These are phyloP conservation scores for Harmothoe impar DNA, from an alignment of 2,888 invertebrate species.

Conservation along the genomic window DNA sequence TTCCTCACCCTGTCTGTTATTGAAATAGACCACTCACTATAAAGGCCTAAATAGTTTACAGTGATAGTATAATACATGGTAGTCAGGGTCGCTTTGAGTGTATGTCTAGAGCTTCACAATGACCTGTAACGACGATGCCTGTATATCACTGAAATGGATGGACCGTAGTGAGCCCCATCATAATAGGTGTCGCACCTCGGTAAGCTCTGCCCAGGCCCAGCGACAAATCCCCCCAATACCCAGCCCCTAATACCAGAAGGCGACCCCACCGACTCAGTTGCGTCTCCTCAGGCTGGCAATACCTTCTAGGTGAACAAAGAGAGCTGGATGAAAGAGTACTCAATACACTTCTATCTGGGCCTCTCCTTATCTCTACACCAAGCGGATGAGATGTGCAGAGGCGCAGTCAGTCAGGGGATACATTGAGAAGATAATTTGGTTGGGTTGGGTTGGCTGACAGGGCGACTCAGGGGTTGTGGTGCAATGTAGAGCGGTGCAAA, in stretches of 20 bases:
- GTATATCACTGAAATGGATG: too few species aligned
- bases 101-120: too few species aligned
- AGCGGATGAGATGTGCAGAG: not conserved
- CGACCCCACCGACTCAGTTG: not conserved
- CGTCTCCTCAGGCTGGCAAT: not conserved
- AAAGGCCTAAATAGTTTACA: too few species aligned
- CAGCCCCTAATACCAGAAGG: conserved; percentile 15
- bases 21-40: too few species aligned
- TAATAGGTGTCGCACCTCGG: too few species aligned
- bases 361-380: conserved; percentile 3
- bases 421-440: conserved; percentile 57
- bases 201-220: not conserved
- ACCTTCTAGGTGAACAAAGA: not conserved
- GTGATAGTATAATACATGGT: too few species aligned
- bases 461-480: not conserved
- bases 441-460: conserved; percentile 45
- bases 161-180: too few species aligned
- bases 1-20: too few species aligned
- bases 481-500: not conserved
- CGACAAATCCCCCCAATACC: not conserved
- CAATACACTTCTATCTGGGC: not conserved
- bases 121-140: too few species aligned
- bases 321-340: not conserved
- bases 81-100: too few species aligned
- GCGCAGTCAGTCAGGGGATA: conserved; percentile 7